A percentile compares a stretch with the other conserved stretches of the same genome.
Conservation (phyloP, 2,113 vertebrate species). For the Neodon shergylaensis region DNA sequence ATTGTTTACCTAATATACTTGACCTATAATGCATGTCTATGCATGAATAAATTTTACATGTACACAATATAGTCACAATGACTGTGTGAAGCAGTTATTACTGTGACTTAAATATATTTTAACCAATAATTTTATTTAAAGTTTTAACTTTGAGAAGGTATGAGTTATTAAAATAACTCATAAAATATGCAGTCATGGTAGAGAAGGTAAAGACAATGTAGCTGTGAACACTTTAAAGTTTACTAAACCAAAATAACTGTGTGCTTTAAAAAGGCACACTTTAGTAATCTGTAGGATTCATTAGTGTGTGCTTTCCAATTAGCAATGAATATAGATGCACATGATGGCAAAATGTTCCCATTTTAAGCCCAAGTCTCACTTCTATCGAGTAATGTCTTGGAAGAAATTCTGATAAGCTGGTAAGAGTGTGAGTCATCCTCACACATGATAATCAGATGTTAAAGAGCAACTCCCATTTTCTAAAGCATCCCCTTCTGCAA, state of each 20-base stretch:
- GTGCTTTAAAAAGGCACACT: not conserved
- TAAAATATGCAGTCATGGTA: not conserved
- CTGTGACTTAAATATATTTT: not conserved
- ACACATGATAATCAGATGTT: not conserved
- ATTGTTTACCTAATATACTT: not conserved
- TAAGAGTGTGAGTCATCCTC: not conserved
- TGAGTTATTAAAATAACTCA: slow-evolving; percentile 14
- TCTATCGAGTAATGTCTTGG: not conserved
- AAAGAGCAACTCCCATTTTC: not conserved
- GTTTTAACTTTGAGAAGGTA: not conserved
- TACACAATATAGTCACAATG: not conserved
- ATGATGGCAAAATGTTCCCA: not conserved
- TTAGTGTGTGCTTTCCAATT: slow-evolving; percentile 1
- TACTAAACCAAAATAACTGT: not conserved
- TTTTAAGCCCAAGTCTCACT: slow-evolving; percentile 13
- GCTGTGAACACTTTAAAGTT: not conserved
- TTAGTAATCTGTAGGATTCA: not conserved
- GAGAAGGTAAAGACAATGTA: not conserved
- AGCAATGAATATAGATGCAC: not conserved
- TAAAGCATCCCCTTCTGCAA: slow-evolving; percentile 57
- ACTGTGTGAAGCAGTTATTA: not conserved
- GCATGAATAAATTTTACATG: not conserved
- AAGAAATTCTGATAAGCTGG: not conserved
- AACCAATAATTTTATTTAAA: not conserved
- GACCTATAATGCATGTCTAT: not conserved